Evolutionary conservation across 2,888 invertebrate genomes (phyloP), one percentile per base, ranked within the genome.

Genomic region (Bugula neritina): DNA sequence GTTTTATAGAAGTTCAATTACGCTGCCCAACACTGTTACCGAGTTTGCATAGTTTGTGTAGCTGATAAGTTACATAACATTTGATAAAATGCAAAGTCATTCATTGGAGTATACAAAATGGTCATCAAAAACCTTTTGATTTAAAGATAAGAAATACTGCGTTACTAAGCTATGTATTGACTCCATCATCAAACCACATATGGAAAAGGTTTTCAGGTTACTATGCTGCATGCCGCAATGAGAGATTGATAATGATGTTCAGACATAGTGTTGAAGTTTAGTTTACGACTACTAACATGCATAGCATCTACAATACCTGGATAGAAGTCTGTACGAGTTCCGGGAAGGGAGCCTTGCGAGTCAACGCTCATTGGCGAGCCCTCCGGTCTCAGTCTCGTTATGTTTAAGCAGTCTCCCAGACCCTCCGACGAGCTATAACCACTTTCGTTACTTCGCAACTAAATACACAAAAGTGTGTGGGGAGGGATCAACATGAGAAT

Each of bases 271-370:
- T n/a, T n/a, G n/a, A n/a, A n/a, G n/a, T n/a, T n/a, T n/a, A n/a
- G n/a, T n/a, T n/a, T n/a, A n/a, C n/a, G n/a, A n/a, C n/a, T n/a
- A n/a, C n/a, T n/a, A n/a, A n/a, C n/a, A n/a, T n/a, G n/a, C n/a
- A n/a, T n/a, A n/a, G n/a, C n/a, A n/a, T n/a, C n/a, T n/a, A n/a
- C n/a, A n/a, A n/a, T 73, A 80, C 79, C 78, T 71, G 79, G 77
- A 73, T 77, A 79, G 13, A 77, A 72, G 71, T 76, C 77, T n/a
- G 72, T 55, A 23, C 72, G 69, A 27, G 75, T 75, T 17, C 74
- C 73, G 25, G 74, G 73, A 52, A 74, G 70, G 17, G 75, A 74
- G 27, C 72, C 72, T 23, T 76, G 77, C 23, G 77, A 70, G 52
- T 70, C 70, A 10, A 70, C 31, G 29, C 70, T 70, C 70, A 70